Conservation (phyloP, 2,113 vertebrate species). For the Gallinago paraguaiae region DNA sequence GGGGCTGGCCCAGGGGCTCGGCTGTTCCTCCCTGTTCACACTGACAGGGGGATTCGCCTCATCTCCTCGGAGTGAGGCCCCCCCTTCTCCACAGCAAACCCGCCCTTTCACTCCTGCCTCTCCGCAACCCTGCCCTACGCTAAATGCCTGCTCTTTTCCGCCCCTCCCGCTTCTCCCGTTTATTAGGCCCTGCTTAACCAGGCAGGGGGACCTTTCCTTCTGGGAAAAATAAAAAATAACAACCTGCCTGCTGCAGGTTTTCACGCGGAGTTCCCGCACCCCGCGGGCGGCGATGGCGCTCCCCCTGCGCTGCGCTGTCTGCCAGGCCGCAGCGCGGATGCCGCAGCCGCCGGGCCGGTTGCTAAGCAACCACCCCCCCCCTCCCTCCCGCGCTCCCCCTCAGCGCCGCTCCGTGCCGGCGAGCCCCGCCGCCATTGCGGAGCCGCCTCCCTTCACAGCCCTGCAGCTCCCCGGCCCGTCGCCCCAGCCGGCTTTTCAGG, state of each 20-base stretch:
- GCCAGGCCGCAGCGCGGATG: conserved; percentile 35
- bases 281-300: not conserved
- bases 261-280: not conserved
- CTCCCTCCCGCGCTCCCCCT: not conserved
- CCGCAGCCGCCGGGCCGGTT: conserved; percentile 62
- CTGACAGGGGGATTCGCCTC: not conserved
- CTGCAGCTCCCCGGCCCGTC: not conserved
- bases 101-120: not conserved
- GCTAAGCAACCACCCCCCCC: conserved; percentile 47
- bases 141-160: not conserved
- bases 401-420: not conserved
- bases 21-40: not conserved
- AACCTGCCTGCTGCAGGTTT: not conserved
- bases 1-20: not conserved
- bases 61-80: too few species aligned
- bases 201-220: not conserved
- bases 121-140: not conserved
- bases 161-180: not conserved
- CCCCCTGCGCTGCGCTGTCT: not conserved
- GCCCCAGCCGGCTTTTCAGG: not conserved
- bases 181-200: not conserved
- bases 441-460: not conserved
- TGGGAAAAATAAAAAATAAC: not conserved
- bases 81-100: not conserved
- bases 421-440: conserved; percentile 1